Base-by-base conservation (phyloP, 2,797 vertebrate genomes). In the Eulemur mongoz region DNA sequence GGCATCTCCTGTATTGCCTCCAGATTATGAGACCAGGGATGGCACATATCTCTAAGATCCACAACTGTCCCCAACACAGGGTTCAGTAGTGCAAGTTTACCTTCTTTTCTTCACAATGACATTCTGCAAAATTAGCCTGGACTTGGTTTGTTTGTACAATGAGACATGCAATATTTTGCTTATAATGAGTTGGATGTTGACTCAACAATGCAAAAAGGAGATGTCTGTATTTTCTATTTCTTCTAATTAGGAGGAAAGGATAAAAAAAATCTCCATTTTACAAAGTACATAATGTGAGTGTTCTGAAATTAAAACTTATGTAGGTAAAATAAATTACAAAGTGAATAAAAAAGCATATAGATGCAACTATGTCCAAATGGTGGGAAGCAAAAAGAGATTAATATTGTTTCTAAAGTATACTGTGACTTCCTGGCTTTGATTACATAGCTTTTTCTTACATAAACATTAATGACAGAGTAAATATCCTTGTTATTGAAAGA, bases 381-480 rank as follows among this genome's bases (percentile, higher is more conserved):
- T 22, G 30, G 50, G 27, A 13, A 4, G 48, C 88, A 92, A 72
- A 52, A 92, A 8, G 69, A 94, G 52, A 52, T 91, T 32, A 43
- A 13, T 57, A 38, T 59, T 82, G 12, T 75, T 95, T 94, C 83
- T 14, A 45, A 20, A 79, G 78, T 96, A 90, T 89, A 32, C 78
- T 72, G 38, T 70, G 88, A 88, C 91, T 97, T 73, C 97, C 79
- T 87, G 48, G 82, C n/a, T 95, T 85, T 93, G 59, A 97, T 25
- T 93, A 65, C 40, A 78, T 65, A 93, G 82, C 48, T 97, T 94
- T 83, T 90, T 87, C 97, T 96, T 95, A 63, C 96, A 86, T 97
- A 98, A 98, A 98, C 80, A 98, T 85, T 86, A 97, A 96, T 0
- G 8, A 91, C 85, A 97, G 79, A 93, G 93, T 73, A 95, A 98